Conservation (phyloP, 1,140 invertebrate species). For the Macrostomum lignano region DNA sequence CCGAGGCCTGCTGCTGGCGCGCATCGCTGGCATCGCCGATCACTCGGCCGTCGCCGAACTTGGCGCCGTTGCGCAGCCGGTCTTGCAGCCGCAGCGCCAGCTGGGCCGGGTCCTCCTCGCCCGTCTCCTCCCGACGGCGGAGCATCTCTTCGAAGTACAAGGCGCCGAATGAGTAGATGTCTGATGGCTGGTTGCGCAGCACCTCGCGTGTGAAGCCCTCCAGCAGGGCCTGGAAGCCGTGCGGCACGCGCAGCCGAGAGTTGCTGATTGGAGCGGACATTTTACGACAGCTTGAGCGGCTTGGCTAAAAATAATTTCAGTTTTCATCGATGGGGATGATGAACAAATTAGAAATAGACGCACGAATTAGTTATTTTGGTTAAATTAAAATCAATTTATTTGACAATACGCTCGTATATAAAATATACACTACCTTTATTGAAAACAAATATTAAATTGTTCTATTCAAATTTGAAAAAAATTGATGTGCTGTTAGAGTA, state of each 20-base stretch:
- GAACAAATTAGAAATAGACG: no score
- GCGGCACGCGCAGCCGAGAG: slow-evolving; percentile 33
- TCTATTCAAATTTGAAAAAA: no score
- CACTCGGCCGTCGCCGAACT: no score
- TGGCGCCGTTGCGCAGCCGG: slow-evolving; percentile 22
- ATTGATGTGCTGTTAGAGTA: no score
- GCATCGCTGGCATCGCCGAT: slow-evolving; percentile 12
- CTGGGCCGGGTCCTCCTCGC: slow-evolving; percentile 17
- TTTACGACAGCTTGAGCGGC: no score
- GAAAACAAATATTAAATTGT: no score
- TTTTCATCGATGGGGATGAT: no score
- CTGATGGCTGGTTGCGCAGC: slow-evolving; percentile 34
- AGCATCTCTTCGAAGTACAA: slow-evolving; percentile 36
- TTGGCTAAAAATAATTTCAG: no score
- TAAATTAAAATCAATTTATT: no score
- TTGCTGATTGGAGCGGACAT: slow-evolving; percentile 29
- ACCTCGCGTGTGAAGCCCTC: slow-evolving; percentile 38
- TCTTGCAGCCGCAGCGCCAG: slow-evolving; percentile 18
- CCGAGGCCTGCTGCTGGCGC: slow-evolving; percentile 15
- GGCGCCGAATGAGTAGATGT: slow-evolving; percentile 37
- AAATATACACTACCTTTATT: no score
- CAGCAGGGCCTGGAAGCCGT: slow-evolving; percentile 36
- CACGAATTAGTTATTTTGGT: no score
- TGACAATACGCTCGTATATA: no score
- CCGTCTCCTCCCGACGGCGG: slow-evolving; percentile 12